Base-by-base conservation (phyloP, 2,797 vertebrate genomes). In the Mergus octosetaceus region DNA sequence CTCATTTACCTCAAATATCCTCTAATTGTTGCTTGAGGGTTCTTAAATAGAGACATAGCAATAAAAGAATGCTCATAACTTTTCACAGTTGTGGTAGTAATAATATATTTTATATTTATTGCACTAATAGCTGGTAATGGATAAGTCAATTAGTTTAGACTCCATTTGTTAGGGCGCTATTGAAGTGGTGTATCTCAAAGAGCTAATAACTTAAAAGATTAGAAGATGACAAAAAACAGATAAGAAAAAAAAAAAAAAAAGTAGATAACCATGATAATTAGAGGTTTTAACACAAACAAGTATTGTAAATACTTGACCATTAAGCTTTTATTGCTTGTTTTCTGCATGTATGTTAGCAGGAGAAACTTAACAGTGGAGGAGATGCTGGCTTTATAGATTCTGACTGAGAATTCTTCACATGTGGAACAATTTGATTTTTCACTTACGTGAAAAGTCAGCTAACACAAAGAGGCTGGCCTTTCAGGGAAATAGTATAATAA, bases 1-100 rank as follows among this genome's bases (percentile, higher is more conserved):
- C 61, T 96, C 93, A 96, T 96, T 95, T 95, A 90, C 90, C 84
- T 95, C 86, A 91, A 92, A 89, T 95, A 96, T 95, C 61, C 77
- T 57, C 51, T 96, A 95, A 96, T 95, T 96, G 86, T 95, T 96
- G 84, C 96, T 95, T 24, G 69, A 95, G 93, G 94, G 86, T 65
- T 90, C 78, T 93, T 87, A 94, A 96, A 87, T 30, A 90, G 90
- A 87, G 72, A 38, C 78, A 87, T 65, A 27, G 71, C 65, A 93
- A 85, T 96, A 93, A 95, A 87, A 12, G 68, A 90, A 91, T 34
- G 45, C 74, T 68, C 49, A 83, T 92, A 87, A 77, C 68, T 85
- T 95, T 93, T 89, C 8, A 5, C 10, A 5, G 47, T 95, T 86
- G 60, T 87, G 41, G 34, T 86, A 89, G 87, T 93, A 91, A 81